phyloP scores from a whole-genome alignment of 2,888 invertebrate species.

The Drosophila quasianomalipes region DNA sequence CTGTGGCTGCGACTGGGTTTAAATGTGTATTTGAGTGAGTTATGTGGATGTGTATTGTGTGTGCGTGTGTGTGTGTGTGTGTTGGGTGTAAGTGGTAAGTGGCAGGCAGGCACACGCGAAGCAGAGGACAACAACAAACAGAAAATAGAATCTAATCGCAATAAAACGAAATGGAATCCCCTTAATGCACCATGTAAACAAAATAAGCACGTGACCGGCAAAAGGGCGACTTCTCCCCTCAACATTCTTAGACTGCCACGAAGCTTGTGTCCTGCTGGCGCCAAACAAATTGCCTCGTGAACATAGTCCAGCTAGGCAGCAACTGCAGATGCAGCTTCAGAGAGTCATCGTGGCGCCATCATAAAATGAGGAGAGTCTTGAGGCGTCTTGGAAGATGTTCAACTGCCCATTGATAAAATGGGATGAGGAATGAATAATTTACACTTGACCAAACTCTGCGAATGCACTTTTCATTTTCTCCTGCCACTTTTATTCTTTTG shows the following conservation, averaged over 20 bases:
- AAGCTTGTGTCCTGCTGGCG: constrained; percentile 48
- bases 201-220: constrained; percentile 82
- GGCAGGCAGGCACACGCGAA: constrained; percentile 35
- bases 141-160: constrained; percentile 78
- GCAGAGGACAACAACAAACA: constrained; percentile 33
- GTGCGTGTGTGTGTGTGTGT: constrained; percentile 7
- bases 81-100: constrained; percentile 19
- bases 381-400: constrained; percentile 17
- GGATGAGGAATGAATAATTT: constrained; percentile 48
- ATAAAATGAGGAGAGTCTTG: constrained; percentile 42
- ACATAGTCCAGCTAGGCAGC: constrained; percentile 53
- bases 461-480: constrained; percentile 31
- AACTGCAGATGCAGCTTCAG: constrained; percentile 32
- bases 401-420: constrained; percentile 11
- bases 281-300: constrained; percentile 69
- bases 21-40: constrained; percentile 9
- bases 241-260: not conserved
- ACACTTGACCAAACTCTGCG: constrained; percentile 42
- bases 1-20: constrained; percentile 51
- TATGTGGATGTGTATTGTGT: constrained; percentile 2
- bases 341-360: constrained; percentile 51
- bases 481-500: constrained; percentile 5
- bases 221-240: constrained; percentile 18
- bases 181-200: constrained; percentile 83
- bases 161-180: constrained; percentile 80